Conservation (phyloP, 2,797 vertebrate species). For the Hyperoplus immaculatus region DNA sequence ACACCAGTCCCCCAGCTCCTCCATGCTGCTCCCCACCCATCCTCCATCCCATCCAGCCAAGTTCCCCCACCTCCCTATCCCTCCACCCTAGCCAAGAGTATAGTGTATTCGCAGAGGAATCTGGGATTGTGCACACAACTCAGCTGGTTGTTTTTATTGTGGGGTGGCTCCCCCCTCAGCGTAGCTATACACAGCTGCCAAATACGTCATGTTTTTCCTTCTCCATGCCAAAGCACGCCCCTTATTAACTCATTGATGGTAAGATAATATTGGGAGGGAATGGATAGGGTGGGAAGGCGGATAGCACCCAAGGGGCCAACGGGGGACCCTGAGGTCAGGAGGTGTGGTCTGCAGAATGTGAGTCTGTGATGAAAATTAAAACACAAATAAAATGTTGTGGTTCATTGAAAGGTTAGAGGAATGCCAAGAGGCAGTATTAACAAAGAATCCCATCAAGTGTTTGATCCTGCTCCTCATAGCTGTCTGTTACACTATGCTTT, state of each 20-base stretch:
- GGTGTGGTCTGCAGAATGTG: slow-evolving; percentile 35
- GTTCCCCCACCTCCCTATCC: slow-evolving; percentile 43
- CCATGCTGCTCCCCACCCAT: slow-evolving; percentile 33
- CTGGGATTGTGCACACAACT: slow-evolving; percentile 70
- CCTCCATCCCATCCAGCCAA: slow-evolving; percentile 49
- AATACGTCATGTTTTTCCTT: slow-evolving; percentile 75
- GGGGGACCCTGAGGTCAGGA: slow-evolving; percentile 49
- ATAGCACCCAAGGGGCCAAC: slow-evolving; percentile 32
- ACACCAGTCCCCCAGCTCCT: slow-evolving; percentile 37
- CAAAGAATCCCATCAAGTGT: not conserved
- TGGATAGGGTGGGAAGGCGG: slow-evolving; percentile 25
- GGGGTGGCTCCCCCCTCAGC: slow-evolving; percentile 66
- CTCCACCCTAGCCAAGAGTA: slow-evolving; percentile 50
- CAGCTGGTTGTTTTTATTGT: slow-evolving; percentile 79
- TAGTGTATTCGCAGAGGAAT: slow-evolving; percentile 65
- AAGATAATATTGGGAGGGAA: slow-evolving; percentile 66
- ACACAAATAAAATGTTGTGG: slow-evolving; percentile 21
- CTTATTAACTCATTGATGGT: slow-evolving; percentile 66
- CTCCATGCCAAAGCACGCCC: slow-evolving; percentile 63
- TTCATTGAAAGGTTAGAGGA: slow-evolving; percentile 52
- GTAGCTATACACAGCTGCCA: slow-evolving; percentile 76
- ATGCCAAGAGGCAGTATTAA: not conserved
- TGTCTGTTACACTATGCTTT: not conserved
- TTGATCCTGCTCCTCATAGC: not conserved
- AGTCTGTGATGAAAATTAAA: slow-evolving; percentile 42